Percentiles rank a stretch among this genome's conserved stretches.
These are phyloP conservation scores for Perithous albicinctus DNA, from an alignment of 2,888 invertebrate species.

Conservation along the genomic window DNA sequence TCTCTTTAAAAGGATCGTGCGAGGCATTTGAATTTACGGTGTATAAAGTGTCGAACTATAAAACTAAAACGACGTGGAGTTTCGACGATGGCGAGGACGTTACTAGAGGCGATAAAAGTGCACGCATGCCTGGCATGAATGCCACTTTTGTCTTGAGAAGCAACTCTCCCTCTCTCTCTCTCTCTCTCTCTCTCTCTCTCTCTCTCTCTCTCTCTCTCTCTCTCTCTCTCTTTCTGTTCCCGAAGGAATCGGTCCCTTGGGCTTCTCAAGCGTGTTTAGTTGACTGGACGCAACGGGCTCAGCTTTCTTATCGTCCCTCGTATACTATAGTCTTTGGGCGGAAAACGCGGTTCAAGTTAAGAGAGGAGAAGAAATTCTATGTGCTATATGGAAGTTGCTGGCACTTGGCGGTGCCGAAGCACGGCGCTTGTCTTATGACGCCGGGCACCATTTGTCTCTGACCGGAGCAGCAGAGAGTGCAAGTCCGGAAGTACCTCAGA, in stretches of 20 bases:
- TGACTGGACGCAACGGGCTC: conserved; percentile 13
- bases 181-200: neutral
- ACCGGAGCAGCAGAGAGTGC: conserved; percentile 74
- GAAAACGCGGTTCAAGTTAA: conserved; percentile 57
- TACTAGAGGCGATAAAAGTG: conserved; percentile 32
- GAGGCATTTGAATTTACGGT: neutral
- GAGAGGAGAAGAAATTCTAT: conserved; percentile 43
- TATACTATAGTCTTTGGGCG: conserved; percentile 41
- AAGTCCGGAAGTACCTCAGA: conserved; percentile 73
- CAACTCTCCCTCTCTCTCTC: neutral
- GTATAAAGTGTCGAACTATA: conserved; percentile 18
- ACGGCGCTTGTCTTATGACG: conserved; percentile 40
- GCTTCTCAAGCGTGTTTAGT: conserved; percentile 18
- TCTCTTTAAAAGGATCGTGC: neutral
- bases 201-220: neutral
- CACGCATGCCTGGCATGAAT: conserved; percentile 51
- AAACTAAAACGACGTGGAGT: conserved; percentile 12
- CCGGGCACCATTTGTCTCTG: conserved; percentile 78
- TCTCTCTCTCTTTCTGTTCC: neutral
- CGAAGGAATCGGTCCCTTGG: conserved; percentile 20
- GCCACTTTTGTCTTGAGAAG: conserved; percentile 47
- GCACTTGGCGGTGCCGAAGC: conserved; percentile 28
- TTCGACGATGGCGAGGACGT: conserved; percentile 14
- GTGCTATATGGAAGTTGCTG: conserved; percentile 31
- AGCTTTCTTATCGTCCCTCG: conserved; percentile 53